phyloP scores from a whole-genome alignment of 2,113 vertebrate species.

The Gobius niger region DNA sequence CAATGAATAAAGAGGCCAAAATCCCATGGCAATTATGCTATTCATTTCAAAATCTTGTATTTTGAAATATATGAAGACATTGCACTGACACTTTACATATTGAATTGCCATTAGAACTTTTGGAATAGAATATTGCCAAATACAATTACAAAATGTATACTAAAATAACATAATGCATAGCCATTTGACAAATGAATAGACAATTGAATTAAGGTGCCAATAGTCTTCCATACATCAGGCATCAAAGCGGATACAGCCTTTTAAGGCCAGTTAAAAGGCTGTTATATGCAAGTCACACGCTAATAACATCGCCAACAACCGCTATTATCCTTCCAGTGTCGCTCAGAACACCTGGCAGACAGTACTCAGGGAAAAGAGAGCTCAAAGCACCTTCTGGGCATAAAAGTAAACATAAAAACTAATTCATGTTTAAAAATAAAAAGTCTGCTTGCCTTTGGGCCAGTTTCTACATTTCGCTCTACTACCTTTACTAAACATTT shows the following conservation, averaged over 20 bases:
- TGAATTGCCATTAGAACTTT: too few species aligned
- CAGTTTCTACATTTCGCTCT: not conserved
- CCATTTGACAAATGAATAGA: too few species aligned
- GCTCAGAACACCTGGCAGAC: constrained; percentile 9
- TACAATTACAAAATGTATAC: too few species aligned
- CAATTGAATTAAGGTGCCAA: too few species aligned
- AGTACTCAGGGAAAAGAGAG: constrained; percentile 1
- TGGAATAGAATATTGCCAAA: too few species aligned
- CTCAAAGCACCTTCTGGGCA: not conserved
- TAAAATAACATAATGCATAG: too few species aligned
- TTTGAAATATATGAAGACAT: too few species aligned
- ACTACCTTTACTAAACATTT: not conserved
- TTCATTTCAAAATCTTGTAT: too few species aligned
- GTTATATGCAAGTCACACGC: not conserved
- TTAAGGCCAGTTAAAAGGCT: constrained; percentile 6
- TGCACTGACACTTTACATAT: too few species aligned
- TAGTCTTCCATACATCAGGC: too few species aligned
- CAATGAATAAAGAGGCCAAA: too few species aligned
- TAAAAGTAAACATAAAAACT: not conserved
- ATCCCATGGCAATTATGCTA: too few species aligned
- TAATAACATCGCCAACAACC: constrained; percentile 5
- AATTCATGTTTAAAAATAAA: not conserved
- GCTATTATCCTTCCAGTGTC: constrained; percentile 8
- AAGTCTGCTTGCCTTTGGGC: not conserved
- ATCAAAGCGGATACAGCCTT: constrained; percentile 4